Evolutionary conservation across 2,113 vertebrate species (phyloP).

Genomic region (Blennius ocellaris): DNA sequence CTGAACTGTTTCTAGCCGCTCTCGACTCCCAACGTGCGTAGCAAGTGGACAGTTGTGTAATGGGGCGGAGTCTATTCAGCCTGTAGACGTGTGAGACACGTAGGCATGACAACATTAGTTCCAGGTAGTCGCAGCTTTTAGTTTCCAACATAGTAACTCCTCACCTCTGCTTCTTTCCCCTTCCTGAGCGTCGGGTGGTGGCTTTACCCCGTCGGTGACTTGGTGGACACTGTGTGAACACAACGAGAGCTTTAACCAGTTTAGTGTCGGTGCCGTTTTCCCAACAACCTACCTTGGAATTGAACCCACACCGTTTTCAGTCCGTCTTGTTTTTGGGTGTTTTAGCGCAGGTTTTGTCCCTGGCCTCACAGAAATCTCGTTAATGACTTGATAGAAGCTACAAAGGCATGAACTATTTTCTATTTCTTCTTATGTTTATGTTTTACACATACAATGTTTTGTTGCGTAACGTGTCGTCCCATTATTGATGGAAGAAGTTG

Average conservation of each 20-base stretch:
- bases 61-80: constrained; percentile 6
- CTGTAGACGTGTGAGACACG: constrained; percentile 16
- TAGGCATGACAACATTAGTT: constrained; percentile 3
- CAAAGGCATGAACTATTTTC: background rate
- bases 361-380: constrained; percentile 6
- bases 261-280: constrained; percentile 23
- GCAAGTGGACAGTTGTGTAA: constrained; percentile 12
- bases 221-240: constrained; percentile 39
- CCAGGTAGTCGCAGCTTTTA: constrained; percentile 4
- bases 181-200: constrained; percentile 41
- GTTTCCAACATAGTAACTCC: background rate
- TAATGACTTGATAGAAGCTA: constrained; percentile 27
- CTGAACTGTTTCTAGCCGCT: constrained; percentile 21
- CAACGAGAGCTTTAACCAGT: constrained; percentile 15
- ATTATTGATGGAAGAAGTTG: constrained; percentile 19
- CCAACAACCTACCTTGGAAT: constrained; percentile 6
- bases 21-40: constrained; percentile 27
- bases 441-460: constrained; percentile 45
- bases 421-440: constrained; percentile 12
- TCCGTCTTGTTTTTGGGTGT: constrained; percentile 43
- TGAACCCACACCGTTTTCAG: constrained; percentile 52
- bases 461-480: constrained; percentile 39
- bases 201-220: constrained; percentile 18
- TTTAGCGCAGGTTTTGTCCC: constrained; percentile 10
- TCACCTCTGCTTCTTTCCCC: constrained; percentile 11